Conservation (phyloP, 2,113 vertebrate species). For the Syrmaticus mikado region DNA sequence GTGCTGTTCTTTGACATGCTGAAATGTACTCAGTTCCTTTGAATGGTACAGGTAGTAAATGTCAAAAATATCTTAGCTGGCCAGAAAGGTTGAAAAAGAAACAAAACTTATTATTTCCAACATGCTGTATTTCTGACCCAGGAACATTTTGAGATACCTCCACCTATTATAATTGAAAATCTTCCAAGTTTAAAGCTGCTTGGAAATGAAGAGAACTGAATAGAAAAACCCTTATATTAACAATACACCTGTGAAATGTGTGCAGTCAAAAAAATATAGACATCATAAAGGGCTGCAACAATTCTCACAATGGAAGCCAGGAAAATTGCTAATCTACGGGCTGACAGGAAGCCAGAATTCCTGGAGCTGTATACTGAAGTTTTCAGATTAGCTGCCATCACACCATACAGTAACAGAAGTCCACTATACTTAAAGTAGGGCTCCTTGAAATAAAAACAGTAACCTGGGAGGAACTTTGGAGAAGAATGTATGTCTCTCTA, state of each 20-base stretch:
- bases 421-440: accelerated
- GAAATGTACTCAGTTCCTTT: not conserved
- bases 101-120: not conserved
- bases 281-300: not conserved
- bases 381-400: not conserved
- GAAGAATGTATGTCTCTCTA: not conserved
- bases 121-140: not conserved
- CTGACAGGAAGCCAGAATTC: not conserved
- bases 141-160: not conserved
- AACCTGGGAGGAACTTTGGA: not conserved
- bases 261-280: not conserved
- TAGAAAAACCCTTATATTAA: not conserved
- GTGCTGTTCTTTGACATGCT: not conserved
- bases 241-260: not conserved
- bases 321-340: not conserved
- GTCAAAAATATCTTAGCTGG: not conserved
- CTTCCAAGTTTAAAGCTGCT: not conserved
- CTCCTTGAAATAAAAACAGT: not conserved
- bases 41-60: not conserved
- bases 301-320: not conserved
- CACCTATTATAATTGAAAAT: not conserved
- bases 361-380: not conserved
- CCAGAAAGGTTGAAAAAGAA: not conserved
- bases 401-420: not conserved
- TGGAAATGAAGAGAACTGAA: not conserved